Evolutionary conservation across 1,140 invertebrate species (phyloP).

Genomic region (Scaptomyza graminum): DNA sequence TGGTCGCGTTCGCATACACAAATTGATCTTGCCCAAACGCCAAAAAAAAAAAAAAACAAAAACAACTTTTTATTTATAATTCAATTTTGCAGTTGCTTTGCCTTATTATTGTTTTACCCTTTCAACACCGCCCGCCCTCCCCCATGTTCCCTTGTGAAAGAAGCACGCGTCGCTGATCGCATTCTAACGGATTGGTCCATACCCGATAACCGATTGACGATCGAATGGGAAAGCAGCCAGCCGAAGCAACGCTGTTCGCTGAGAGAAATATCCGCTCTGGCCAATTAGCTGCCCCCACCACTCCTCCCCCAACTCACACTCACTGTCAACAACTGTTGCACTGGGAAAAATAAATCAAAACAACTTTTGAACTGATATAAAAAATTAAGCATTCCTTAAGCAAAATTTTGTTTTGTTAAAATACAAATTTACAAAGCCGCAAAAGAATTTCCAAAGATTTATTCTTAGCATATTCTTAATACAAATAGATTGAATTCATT

Average conservation of each 20-base stretch:
- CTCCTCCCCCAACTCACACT: neutral
- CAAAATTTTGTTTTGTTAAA: too few species aligned
- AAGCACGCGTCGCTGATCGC: constrained; percentile 33
- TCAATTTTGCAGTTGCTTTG: neutral
- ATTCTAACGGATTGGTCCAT: constrained; percentile 3
- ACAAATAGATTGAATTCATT: too few species aligned
- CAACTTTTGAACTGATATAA: too few species aligned
- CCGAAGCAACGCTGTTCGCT: constrained; percentile 12
- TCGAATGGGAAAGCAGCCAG: constrained; percentile 29
- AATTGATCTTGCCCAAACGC: constrained; percentile 4
- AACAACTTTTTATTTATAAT: constrained; percentile 18
- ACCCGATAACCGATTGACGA: constrained; percentile 12
- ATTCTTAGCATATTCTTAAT: too few species aligned
- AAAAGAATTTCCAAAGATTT: too few species aligned
- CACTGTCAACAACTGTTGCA: too few species aligned
- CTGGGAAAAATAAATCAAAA: too few species aligned
- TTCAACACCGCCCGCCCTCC: neutral
- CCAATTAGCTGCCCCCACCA: neutral
- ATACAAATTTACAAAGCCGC: too few species aligned
- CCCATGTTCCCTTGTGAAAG: neutral
- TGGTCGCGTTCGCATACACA: neutral
- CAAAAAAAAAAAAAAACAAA: too few species aligned
- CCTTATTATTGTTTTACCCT: neutral
- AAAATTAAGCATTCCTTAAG: too few species aligned
- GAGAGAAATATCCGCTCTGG: constrained; percentile 58